Evolutionary conservation across 2,113 vertebrate genomes (phyloP), one percentile per base, ranked within the genome.

Genomic region (Zonotrichia leucophrys): DNA sequence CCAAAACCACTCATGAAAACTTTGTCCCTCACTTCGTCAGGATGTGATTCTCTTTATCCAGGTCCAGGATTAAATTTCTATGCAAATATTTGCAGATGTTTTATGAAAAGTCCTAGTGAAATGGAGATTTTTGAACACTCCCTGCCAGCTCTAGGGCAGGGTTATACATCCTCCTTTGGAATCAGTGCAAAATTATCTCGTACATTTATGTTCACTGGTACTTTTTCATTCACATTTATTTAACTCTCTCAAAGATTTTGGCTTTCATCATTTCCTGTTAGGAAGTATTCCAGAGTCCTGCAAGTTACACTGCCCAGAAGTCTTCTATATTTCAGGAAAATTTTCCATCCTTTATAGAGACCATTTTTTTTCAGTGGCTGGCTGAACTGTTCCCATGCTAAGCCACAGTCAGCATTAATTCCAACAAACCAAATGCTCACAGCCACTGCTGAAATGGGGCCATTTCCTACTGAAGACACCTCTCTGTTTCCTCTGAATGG

Each of bases 241-340:
- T 80, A 95, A 92, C 63, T 83, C 79, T 70, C 72, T n/a, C 27
- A 6, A 95, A 91, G 84, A 85, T 58, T 94, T 95, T 95, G 95
- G 92, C 95, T 92, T 96, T 76, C 79, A 93, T 72, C 39, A 64
- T 69, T 94, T 97, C 94, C 93, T 94, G 59, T 91, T 85, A 82
- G 91, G 87, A 95, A 95, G 73, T 87, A 68, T 93, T 97, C 95
- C 94, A 97, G 68, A 88, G 85, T 63, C 87, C 92, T 83, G 64
- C 75, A 92, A 85, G 63, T 90, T 92, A 88, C 41, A 83, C 72
- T 83, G 79, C 79, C 87, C 87, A 93, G 79, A 95, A 96, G 52
- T 37, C 83, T 90, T 94, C 86, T 80, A 70, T 85, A 92, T 92
- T 95, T 85, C 63, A 85, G 72, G 95, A 75, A 84, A 92, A 67